Conservation (phyloP, 2,797 vertebrate species). For the Meriones psammophilus region DNA sequence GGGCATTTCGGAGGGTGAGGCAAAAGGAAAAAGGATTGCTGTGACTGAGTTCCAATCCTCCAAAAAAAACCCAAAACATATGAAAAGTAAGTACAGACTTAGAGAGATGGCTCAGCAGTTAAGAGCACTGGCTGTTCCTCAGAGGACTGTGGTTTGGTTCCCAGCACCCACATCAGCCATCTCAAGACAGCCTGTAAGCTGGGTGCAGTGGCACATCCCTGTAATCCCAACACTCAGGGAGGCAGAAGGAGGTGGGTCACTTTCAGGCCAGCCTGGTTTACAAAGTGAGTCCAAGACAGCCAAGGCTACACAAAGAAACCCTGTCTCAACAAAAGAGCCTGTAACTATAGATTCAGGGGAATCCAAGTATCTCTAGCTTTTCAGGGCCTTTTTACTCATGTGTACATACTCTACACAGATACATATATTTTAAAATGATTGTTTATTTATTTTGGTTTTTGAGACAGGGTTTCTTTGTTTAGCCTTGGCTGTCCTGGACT, state of each 20-base stretch:
- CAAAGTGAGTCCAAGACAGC: too few species aligned
- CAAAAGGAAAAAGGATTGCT: background rate
- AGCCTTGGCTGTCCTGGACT: too few species aligned
- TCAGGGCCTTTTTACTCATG: background rate
- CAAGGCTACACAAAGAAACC: too few species aligned
- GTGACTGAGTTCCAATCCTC: too few species aligned
- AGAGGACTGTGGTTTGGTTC: background rate
- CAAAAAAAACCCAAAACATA: background rate
- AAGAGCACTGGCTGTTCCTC: background rate
- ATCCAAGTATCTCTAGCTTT: background rate
- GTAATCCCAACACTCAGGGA: too few species aligned
- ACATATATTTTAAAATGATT: background rate
- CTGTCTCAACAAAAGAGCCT: background rate
- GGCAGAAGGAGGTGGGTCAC: too few species aligned
- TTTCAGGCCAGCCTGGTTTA: too few species aligned
- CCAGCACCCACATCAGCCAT: background rate
- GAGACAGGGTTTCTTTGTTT: too few species aligned
- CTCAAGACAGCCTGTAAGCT: background rate
- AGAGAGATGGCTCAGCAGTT: background rate
- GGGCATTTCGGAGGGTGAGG: background rate
- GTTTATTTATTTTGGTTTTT: too few species aligned
- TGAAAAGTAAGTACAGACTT: background rate
- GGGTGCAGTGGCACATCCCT: too few species aligned
- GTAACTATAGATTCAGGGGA: background rate
- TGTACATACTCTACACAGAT: background rate